Base-by-base conservation (phyloP, 2,888 invertebrate species). In the Xestia rhomboidea region DNA sequence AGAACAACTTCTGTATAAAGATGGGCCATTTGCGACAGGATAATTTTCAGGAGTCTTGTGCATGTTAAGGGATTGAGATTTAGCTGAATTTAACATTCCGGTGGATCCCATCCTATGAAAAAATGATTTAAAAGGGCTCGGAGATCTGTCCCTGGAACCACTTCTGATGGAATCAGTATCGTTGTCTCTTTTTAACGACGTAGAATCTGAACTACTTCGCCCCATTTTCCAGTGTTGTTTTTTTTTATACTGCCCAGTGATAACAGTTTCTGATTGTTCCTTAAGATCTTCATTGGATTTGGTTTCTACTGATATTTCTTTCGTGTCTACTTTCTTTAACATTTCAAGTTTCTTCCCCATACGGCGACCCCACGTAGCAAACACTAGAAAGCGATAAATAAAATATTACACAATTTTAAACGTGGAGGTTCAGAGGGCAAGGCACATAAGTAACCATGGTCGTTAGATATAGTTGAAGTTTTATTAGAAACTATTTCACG, bases 281-380 rank as follows among this genome's bases (percentile, higher is more conserved):
- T 91, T 92, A 76, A 89, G 84, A 72, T 93, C 92, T 75, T 95
- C 94, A 79, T 91, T 89, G 21, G 93, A 80, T 90, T 94, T 83
- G 87, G 92, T 74, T 92, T 93, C 94, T 85, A 93, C 93, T 57
- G 96, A 92, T 51, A 95, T 93, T 91, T 98, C 97, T 93, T 97
- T 97, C 64, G 97, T 94, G 74, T 98, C 98, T 73, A 97, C 95
- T 87, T 98, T 97, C 87, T 98, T 97, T 81, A 98, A 96, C 91
- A 98, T 97, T 90, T 98, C 98, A 90, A 98, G 95, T 93, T 98
- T 98, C 88, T 98, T 98, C 85, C 98, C 98, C 98, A 98, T 98
- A 85, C 98, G 97, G 82, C 98, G 97, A 90, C 98, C 98, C 98
- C 98, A 98, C 87, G 98, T 98, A 82, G 98, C 97, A 88, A 97